Evolutionary conservation across 2,113 vertebrate species (phyloP).

Genomic region (Gambusia affinis): DNA sequence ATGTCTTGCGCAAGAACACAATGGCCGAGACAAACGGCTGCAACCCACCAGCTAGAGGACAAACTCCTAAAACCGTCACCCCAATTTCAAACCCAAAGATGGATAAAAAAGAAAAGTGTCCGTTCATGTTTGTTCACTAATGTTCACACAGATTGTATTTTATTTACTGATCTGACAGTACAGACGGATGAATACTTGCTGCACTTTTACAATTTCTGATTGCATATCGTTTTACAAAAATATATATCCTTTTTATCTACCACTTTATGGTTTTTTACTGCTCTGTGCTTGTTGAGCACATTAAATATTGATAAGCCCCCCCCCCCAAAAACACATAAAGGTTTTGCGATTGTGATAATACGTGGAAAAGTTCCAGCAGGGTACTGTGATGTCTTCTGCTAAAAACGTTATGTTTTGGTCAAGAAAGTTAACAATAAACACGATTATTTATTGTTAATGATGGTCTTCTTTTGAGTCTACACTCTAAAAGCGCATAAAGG

Average conservation of each 20-base stretch:
- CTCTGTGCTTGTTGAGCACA: neutral
- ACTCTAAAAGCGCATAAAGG: neutral
- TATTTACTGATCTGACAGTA: neutral
- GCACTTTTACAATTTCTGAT: neutral
- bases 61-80: no score
- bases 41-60: no score
- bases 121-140: no score
- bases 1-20: no score
- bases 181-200: neutral
- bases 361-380: neutral
- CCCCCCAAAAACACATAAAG: no score
- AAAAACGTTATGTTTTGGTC: neutral
- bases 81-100: no score
- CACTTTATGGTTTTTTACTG: neutral
- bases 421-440: neutral
- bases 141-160: neutral
- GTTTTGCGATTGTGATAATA: neutral
- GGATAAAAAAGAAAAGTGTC: no score
- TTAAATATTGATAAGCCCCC: no score
- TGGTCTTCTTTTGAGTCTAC: no score
- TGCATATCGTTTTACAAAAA: neutral
- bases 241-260: neutral
- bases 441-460: neutral
- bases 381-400: neutral
- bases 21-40: no score